Base-by-base conservation (phyloP, 2,113 vertebrate genomes). In the Engystomops pustulosus region DNA sequence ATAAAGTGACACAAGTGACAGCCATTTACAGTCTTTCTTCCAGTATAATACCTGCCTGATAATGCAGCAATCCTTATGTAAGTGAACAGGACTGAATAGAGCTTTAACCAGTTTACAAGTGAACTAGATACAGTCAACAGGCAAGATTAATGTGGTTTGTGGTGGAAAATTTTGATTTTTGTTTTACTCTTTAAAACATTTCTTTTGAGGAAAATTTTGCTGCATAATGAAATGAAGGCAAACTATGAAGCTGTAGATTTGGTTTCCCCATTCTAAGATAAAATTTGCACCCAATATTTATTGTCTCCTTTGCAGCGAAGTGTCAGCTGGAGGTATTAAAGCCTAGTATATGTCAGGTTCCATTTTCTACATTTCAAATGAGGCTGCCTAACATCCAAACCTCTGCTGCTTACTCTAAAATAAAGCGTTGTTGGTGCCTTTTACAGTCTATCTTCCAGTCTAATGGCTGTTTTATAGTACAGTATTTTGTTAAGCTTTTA, bases 281-380 rank as follows among this genome's bases (percentile, higher is more conserved):
- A 75, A 47, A 76, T 20, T 47, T 76, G 41, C 32, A 41, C n/a
- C 14, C 36, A 51, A 41, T 67, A 76, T 75, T 67, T 76, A 62
- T 38, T 60, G 53, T 62, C 71, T 36, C 25, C 17, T 47, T 51
- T 30, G 62, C 45, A 15, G 79, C n/a, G 6, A 55, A 6, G n/a
- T 81, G 67, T 20, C 47, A 60, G 38, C 55, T 76, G 45, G 30
- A 23, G 20, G 38, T 41, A 83, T 51, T 65, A 71, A 65, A 49
- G n/a, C 25, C 81, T 74, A 32, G 32, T 49, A 76, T 44, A 17
- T 65, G 58, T 83, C 81, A 83, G 44, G 27, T 67, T 83, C 55
- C 14, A 27, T 76, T 76, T 76, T 41, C 36, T 18, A 44, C 55
- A 65, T 49, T 67, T 25, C 27, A 83, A 83, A 74, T 74, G 30